A percentile compares a stretch with the other conserved stretches of the same genome.
Conservation (phyloP, 2,797 vertebrate genomes). For the Myotis daubentonii region DNA sequence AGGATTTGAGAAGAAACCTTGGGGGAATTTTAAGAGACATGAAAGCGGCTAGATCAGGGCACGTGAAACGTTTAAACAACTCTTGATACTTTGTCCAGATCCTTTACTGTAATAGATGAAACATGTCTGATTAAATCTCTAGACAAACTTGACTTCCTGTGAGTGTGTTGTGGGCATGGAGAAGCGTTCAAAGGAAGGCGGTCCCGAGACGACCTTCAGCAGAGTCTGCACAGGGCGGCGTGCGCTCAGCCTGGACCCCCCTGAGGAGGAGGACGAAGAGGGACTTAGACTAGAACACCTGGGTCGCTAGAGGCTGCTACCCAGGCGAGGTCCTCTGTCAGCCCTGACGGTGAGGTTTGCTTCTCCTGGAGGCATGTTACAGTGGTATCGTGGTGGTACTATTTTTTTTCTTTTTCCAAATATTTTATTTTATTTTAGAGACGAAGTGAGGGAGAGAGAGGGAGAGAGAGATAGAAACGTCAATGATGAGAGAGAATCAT, state of each 20-base stretch:
- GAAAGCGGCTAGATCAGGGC: background rate
- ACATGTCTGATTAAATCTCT: slow-evolving; percentile 70
- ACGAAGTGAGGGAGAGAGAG: too few species aligned
- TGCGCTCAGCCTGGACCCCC: background rate
- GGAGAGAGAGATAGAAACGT: too few species aligned
- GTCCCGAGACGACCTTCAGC: background rate
- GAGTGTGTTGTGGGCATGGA: background rate
- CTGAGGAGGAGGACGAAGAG: background rate
- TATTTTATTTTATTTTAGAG: too few species aligned
- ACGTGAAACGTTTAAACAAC: background rate
- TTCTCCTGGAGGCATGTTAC: background rate
- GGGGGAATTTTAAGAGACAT: background rate
- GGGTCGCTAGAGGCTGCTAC: background rate
- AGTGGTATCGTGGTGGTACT: background rate
- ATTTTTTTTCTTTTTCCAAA: background rate
- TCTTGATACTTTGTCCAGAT: slow-evolving; percentile 17
- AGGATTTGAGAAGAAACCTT: slow-evolving; percentile 44
- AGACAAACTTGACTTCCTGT: slow-evolving; percentile 22
- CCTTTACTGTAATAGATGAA: background rate
- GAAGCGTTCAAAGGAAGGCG: background rate
- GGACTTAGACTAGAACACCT: background rate
- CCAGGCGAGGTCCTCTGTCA: background rate
- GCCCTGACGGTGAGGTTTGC: background rate
- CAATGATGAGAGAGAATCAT: too few species aligned
- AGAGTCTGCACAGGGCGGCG: too few species aligned